Evolutionary conservation across 1,140 invertebrate species (phyloP).

Genomic region (Ephestia elutella): DNA sequence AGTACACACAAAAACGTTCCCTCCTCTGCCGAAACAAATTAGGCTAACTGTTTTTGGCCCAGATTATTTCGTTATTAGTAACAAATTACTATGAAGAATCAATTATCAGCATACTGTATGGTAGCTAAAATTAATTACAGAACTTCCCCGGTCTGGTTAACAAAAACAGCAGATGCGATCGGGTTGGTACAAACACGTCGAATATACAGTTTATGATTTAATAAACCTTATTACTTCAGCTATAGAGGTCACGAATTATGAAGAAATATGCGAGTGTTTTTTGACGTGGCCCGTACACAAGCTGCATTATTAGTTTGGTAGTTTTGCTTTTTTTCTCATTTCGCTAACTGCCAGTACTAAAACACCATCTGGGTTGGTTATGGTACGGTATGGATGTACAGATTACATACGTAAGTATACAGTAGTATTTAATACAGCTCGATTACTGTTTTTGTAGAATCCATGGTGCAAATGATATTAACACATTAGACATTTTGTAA

Average conservation of each 20-base stretch:
- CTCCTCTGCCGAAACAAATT: background rate
- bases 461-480: too few species aligned
- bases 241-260: background rate
- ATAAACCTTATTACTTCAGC: background rate
- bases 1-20: background rate
- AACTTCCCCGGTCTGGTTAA: conserved; percentile 40
- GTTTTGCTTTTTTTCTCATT: conserved; percentile 53
- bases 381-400: conserved; percentile 21
- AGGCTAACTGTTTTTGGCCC: background rate
- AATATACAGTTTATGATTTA: background rate
- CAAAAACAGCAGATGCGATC: conserved; percentile 63
- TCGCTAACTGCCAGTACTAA: conserved; percentile 52
- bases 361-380: conserved; percentile 59
- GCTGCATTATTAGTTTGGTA: conserved; percentile 62
- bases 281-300: conserved; percentile 22
- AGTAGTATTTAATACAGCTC: too few species aligned
- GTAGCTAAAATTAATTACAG: conserved; percentile 62
- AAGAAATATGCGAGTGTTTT: background rate
- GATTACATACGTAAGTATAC: too few species aligned
- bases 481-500: too few species aligned
- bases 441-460: too few species aligned
- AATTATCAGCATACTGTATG: conserved; percentile 54
- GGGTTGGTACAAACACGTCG: conserved; percentile 23
- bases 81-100: conserved; percentile 56
- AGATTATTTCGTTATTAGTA: conserved; percentile 32